Conservation (phyloP, 2,888 invertebrate species). For the Apomyelois bistriatella region DNA sequence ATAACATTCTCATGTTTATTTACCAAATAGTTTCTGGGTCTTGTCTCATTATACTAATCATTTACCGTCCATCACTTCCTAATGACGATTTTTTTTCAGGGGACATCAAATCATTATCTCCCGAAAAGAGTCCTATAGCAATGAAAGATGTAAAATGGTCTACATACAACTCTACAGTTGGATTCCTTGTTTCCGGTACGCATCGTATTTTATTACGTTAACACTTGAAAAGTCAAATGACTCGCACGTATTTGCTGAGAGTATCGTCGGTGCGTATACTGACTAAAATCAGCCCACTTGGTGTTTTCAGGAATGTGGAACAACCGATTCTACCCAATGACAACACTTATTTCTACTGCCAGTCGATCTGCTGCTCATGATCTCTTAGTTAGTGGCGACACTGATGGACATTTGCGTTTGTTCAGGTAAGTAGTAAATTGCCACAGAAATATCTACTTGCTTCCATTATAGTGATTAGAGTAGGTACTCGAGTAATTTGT, state of each 20-base stretch:
- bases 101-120: constrained; percentile 93
- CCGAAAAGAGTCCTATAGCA: constrained; percentile 92
- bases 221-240: too few species aligned
- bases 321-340: constrained; percentile 92
- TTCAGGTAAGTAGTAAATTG: constrained; percentile 83
- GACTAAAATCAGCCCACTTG: not conserved
- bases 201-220: not conserved
- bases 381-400: constrained; percentile 90
- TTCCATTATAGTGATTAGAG: not conserved
- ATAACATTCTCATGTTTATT: too few species aligned
- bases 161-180: constrained; percentile 92
- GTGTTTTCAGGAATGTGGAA: constrained; percentile 88
- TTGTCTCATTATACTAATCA: too few species aligned
- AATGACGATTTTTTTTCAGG: constrained; percentile 82
- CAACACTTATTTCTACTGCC: constrained; percentile 89
- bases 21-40: too few species aligned
- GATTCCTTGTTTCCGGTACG: constrained; percentile 90
- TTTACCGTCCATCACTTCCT: too few species aligned
- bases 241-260: too few species aligned
- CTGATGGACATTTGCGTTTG: constrained; percentile 92
- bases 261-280: not conserved
- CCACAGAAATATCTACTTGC: too few species aligned
- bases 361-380: constrained; percentile 92
- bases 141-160: constrained; percentile 96
- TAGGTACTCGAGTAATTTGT: not conserved